Percentiles rank a stretch among this genome's conserved stretches.
phyloP scores from a whole-genome alignment of 23 tunicate genomes.

The Ascidia mentula region DNA sequence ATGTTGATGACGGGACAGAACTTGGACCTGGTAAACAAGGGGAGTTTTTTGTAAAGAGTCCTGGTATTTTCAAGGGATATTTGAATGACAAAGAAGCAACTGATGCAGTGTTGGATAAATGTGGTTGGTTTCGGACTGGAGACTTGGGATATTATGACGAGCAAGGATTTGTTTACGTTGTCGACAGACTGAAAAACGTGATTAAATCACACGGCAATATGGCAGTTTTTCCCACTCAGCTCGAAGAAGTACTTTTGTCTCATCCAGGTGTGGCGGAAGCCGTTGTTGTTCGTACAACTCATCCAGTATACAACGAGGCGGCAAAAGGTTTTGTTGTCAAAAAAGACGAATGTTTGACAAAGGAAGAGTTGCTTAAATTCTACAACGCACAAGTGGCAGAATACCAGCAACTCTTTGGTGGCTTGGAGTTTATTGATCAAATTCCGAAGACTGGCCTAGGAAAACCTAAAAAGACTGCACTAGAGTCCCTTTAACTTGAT shows the following conservation, averaged over 20 bases:
- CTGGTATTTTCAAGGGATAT: conserved; percentile 53
- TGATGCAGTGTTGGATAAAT: conserved; percentile 11
- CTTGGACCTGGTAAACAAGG: conserved; percentile 42
- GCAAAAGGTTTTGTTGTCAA: conserved; percentile 10
- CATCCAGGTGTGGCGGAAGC: conserved; percentile 16
- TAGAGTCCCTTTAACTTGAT: too few species aligned
- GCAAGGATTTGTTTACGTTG: conserved; percentile 33
- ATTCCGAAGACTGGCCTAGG: conserved; percentile 11
- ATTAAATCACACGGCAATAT: conserved; percentile 9
- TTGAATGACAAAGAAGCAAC: conserved; percentile 36
- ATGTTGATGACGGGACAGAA: conserved; percentile 36
- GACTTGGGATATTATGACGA: conserved; percentile 58
- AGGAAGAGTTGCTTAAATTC: background rate
- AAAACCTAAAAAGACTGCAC: too few species aligned
- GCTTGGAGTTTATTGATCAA: background rate
- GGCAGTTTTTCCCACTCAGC: background rate
- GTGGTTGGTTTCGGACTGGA: conserved; percentile 66
- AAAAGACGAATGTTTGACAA: background rate
- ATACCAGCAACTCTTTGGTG: conserved; percentile 7
- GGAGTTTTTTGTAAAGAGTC: conserved; percentile 44
- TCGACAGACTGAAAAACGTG: conserved; percentile 50
- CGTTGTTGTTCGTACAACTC: background rate
- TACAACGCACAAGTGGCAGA: background rate
- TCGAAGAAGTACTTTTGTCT: background rate
- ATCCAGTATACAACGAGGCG: background rate